Percentiles rank a stretch among this genome's conserved stretches.
These are phyloP conservation scores for Hirtodrosophila histrioides DNA, from an alignment of 2,888 invertebrate species.

Conservation along the genomic window DNA sequence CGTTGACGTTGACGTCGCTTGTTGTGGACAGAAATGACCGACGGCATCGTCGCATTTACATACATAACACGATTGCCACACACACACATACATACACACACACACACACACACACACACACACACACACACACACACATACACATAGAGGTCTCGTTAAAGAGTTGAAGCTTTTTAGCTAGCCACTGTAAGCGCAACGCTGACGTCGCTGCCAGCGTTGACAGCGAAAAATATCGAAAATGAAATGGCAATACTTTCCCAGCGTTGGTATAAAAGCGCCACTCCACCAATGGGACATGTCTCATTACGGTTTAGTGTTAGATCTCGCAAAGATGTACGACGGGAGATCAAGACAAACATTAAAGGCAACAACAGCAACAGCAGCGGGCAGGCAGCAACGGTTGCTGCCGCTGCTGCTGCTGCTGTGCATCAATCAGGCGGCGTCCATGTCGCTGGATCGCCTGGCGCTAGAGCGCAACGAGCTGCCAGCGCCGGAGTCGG, in stretches of 20 bases:
- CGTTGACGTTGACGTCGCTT: constrained; percentile 5
- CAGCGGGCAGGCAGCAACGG: constrained; percentile 27
- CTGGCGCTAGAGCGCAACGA: constrained; percentile 71
- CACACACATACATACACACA: too few relatives aligned
- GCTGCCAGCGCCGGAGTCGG: constrained; percentile 31
- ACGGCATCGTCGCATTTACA: constrained; percentile 66
- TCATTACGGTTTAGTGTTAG: constrained; percentile 84
- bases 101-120: constrained; percentile 12
- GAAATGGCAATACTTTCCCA: constrained; percentile 82
- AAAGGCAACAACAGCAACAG: constrained; percentile 36
- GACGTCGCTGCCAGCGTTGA: constrained; percentile 23
- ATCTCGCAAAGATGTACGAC: constrained; percentile 84
- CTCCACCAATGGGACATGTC: constrained; percentile 83
- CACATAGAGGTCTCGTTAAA: constrained; percentile 13
- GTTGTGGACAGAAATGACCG: constrained; percentile 31
- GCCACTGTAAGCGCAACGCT: constrained; percentile 13
- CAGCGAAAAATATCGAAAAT: constrained; percentile 74
- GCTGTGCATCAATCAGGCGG: constrained; percentile 40
- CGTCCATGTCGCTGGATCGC: constrained; percentile 79
- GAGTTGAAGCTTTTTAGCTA: constrained; percentile 29
- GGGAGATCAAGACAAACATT: constrained; percentile 70
- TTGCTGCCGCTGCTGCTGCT: constrained; percentile 28
- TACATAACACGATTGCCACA: constrained; percentile 67
- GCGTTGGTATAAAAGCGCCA: constrained; percentile 83
- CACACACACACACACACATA: constrained; percentile 18